Evolutionary conservation across 2,113 vertebrate species (phyloP), one percentile per base, ranked within the genome.

Genomic region (Agapornis roseicollis): DNA sequence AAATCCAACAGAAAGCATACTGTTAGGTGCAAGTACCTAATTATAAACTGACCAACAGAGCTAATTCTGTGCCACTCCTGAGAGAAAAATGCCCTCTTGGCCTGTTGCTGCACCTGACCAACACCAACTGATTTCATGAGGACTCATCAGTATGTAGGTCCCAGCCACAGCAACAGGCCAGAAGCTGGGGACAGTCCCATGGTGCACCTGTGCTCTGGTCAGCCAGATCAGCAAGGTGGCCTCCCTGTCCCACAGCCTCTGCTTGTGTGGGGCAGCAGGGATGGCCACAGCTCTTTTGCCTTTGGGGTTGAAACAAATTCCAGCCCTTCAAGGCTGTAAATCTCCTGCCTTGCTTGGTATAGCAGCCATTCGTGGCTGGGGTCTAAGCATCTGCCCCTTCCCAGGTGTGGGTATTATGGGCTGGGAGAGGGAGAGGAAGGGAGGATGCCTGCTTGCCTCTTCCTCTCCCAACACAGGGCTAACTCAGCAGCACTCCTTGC

Each of bases 1-100:
- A 97, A 90, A 74, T 31, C 77, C n/a, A 74, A 94, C 88, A 95
- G 93, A 90, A 90, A 93, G 56, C 81, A 93, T 65, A 93, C 61
- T 92, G 86, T 96, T 81, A 84, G 53, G 46, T 68, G n/a, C n/a
- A 72, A 69, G n/a, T 24, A 13, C 9, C 88, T 84, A 89, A 87
- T 69, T 95, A 92, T 93, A 96, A 90, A 86, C 72, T 78, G 73
- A 83, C 80, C n/a, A n/a, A 60, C 50, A n/a, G 29, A 56, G 80
- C 73, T 93, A 93, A 96, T 89, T 95, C 12, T 6, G 80, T 6
- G 2, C 37, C 23, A 4, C 31, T 52, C 80, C 61, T 0, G 1
- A 90, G 58, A 82, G 53, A 72, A 65, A 96, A 89, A 90, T 25
- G 88, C 9, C n/a, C 28, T 60, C 69, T 52, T 12, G 11, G 85